These are phyloP conservation scores for Siderastrea siderea DNA, from an alignment of 92 coral and sea anemone genomes.

Conservation along the genomic window DNA sequence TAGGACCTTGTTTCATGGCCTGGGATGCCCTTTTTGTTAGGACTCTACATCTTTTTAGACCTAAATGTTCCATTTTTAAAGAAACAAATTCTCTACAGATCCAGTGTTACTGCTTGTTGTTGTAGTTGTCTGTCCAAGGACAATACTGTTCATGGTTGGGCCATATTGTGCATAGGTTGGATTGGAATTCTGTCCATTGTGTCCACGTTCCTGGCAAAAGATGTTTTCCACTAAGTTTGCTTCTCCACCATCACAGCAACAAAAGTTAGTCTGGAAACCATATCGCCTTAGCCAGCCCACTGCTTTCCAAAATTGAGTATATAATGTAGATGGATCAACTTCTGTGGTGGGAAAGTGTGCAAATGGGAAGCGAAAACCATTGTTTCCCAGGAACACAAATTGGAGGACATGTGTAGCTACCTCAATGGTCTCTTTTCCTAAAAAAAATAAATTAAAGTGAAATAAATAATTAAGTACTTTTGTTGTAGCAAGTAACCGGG, in stretches of 20 bases:
- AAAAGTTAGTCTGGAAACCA: constrained; percentile 45
- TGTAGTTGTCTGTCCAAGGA: constrained; percentile 55
- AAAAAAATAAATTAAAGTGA: neutral
- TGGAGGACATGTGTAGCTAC: constrained; percentile 65
- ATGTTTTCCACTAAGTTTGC: constrained; percentile 66
- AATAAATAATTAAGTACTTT: too few relatives aligned
- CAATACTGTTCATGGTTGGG: constrained; percentile 51
- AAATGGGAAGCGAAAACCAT: constrained; percentile 73
- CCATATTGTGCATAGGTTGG: constrained; percentile 65
- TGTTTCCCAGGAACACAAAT: constrained; percentile 60
- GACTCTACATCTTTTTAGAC: neutral
- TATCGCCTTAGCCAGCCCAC: constrained; percentile 23
- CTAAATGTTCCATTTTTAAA: constrained; percentile 11
- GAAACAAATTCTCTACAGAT: constrained; percentile 48
- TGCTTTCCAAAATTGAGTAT: constrained; percentile 58
- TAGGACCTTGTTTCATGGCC: too few relatives aligned
- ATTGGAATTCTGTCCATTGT: constrained; percentile 59
- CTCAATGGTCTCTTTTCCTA: constrained; percentile 43
- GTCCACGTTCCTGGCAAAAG: constrained; percentile 63
- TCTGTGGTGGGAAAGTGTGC: constrained; percentile 68
- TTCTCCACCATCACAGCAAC: constrained; percentile 67
- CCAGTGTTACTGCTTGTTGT: constrained; percentile 61
- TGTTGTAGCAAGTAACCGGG: too few relatives aligned
- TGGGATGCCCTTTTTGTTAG: neutral
- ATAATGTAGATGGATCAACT: constrained; percentile 41